Evolutionary conservation across 1,140 invertebrate species (phyloP).

Genomic region (Ditylenchus dipsaci): DNA sequence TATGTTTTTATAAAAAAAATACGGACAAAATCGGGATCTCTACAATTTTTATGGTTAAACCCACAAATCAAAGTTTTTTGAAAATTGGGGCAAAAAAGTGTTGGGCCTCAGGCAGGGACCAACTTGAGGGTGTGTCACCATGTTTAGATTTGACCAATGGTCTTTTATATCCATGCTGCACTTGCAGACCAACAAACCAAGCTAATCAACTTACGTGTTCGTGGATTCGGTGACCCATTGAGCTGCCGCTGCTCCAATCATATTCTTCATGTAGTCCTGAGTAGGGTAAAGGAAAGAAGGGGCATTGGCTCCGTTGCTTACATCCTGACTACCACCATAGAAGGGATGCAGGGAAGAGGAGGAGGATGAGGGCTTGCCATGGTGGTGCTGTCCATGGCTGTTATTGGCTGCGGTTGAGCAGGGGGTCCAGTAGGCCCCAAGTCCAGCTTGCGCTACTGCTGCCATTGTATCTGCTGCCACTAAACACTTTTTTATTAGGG

Average conservation of each 20-base stretch:
- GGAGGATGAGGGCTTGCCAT: not conserved
- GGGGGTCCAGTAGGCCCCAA: not conserved
- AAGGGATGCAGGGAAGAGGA: conserved; percentile 1
- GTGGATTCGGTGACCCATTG: conserved; percentile 16
- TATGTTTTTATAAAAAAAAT: too few relatives aligned
- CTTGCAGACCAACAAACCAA: too few relatives aligned
- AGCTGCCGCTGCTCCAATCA: conserved; percentile 21
- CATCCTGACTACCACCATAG: not conserved
- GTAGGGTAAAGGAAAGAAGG: conserved; percentile 9
- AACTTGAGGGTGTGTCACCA: too few relatives aligned
- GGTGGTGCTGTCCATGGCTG: not conserved
- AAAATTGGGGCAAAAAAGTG: too few relatives aligned
- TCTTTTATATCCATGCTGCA: too few relatives aligned
- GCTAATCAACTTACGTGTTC: not conserved
- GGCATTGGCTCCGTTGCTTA: not conserved
- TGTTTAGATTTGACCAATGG: too few relatives aligned
- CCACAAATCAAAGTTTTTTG: too few relatives aligned
- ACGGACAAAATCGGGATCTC: too few relatives aligned
- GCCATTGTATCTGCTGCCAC: not conserved
- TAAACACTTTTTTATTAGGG: too few relatives aligned
- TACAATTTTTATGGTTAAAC: too few relatives aligned
- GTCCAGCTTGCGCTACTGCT: not conserved
- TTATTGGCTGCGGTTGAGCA: not conserved
- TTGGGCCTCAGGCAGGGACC: too few relatives aligned
- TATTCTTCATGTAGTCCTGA: conserved; percentile 33